These are phyloP conservation scores for Babyrousa celebensis DNA, from an alignment of 2,797 vertebrate species.

Conservation along the genomic window DNA sequence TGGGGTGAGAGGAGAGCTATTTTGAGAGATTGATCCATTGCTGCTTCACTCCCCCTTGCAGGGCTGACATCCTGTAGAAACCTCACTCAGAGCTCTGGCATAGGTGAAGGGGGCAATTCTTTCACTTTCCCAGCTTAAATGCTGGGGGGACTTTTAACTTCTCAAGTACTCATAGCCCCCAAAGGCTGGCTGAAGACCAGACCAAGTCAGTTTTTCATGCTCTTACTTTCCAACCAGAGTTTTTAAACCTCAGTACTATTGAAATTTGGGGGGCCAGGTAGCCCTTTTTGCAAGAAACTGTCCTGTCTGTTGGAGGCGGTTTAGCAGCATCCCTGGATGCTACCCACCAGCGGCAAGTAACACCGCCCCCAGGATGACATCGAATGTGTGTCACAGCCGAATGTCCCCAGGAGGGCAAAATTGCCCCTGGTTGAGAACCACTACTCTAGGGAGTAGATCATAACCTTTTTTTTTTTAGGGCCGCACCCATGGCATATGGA, in stretches of 20 bases:
- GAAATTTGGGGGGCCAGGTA: background rate
- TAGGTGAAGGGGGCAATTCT: background rate
- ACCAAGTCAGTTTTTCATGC: background rate
- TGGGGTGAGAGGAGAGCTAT: too few species aligned
- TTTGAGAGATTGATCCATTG: background rate
- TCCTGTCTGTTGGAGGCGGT: fast-evolving
- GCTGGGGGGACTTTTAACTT: background rate
- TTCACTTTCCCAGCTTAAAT: background rate
- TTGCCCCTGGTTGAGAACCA: background rate
- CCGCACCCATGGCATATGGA: too few species aligned
- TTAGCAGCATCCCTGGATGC: background rate
- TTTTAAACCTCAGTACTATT: background rate
- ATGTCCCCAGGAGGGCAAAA: background rate
- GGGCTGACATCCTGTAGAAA: too few species aligned
- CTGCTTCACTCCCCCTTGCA: background rate
- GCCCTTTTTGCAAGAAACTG: background rate
- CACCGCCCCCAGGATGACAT: background rate
- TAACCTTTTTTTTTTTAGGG: too few species aligned
- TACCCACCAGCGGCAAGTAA: background rate
- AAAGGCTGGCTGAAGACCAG: background rate
- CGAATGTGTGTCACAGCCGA: background rate
- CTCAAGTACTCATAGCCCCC: background rate
- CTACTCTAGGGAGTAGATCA: background rate
- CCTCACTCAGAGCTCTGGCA: background rate
- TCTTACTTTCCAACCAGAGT: background rate